Base-by-base conservation (phyloP, 2,113 vertebrate species). In the Machaerirhynchus nigripectus region DNA sequence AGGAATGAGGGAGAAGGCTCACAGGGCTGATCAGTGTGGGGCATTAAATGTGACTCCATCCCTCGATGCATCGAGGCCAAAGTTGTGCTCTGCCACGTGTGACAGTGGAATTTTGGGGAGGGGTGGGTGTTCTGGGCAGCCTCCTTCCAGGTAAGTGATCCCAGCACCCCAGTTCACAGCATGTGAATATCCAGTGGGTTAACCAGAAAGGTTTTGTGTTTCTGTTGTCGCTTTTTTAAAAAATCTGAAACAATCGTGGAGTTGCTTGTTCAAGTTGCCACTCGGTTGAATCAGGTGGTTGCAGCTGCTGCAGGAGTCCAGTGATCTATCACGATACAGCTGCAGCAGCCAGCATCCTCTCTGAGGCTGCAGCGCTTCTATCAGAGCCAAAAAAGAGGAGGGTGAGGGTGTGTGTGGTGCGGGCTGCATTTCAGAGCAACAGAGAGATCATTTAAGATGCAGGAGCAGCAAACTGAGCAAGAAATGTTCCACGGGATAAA, bases 41-140 rank as follows among this genome's bases (percentile, higher is more conserved):
- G 7, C 49, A 33, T 15, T 63, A 57, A 63, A 57, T 23, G 33
- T 44, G 26, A 7, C 13, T 30, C 19, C 35, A 49, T 33, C 8
- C 31, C 26, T 20, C 69, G 50, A 7, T 7, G 13, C 61, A 35
- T 0, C 0, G 60, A 78, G 24, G 14, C 5, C 49, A 40, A 20
- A 2, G 1, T 14, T 61, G 35, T 65, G 14, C 30, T 65, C 26
- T 78, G 71, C 50, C 28, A 24, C 16, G 49, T 27, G 30, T 35
- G 31, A 35, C 31, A 67, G 20, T 10, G 7, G 11, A 7, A 12
- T 71, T 52, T 40, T 49, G 39, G 39, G 37, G 9, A 61, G 42
- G 60, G 56, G 19, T 33, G 39, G 35, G 4, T 8, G 8, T 15
- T 40, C 35, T 12, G 3, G 7, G 11, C 31, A 65, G 15, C 33